Base-by-base conservation (phyloP, 1,140 invertebrate genomes). In the Drosophila neocordata region DNA sequence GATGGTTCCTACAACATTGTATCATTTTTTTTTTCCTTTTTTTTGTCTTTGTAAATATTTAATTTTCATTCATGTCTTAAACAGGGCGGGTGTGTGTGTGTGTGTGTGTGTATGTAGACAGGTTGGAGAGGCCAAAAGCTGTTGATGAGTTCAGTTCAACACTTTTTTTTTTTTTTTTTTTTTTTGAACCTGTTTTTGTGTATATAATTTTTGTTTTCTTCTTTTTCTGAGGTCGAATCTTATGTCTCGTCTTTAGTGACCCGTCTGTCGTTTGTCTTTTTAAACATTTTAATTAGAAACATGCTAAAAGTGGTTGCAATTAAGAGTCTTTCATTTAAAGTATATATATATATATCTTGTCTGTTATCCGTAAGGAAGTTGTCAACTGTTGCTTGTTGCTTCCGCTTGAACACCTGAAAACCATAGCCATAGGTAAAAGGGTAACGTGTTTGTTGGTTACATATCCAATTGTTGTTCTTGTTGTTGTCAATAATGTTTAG, bases 61-160 rank as follows among this genome's bases (percentile, higher is more conserved):
- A 38, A 68, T 73, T 79, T 84, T 73, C 81, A 84, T 84, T 84
- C 81, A 85, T 84, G 73, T 44, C 59, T 9, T 20, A 48, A 48
- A 48, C 41, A 48, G 41, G 18, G 18, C 15, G 41, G 41, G 41
- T 44, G 41, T 44, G 41, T 44, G 15, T 48, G 41, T 48, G 15
- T 48, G 15, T 48, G 41, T 18, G 15, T 44, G 41, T 44, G 8
- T 11, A 15, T 9, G 9, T 18, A 9, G 13, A 13, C n/a, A 13
- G 13, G 13, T 7, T 48, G 1, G 7, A 18, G 15, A 11, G 41
- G 41, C 8, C 18, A 44, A 31, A 52, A 34, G 52, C 52, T 52
- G 52, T 38, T 52, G 68, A 65, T 66, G 56, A 41, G 64, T 60
- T 66, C 35, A 68, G 57, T n/a, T 71, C n/a, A 27, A 31, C 15